A percentile compares a stretch with the other conserved stretches of the same genome.
Evolutionary conservation across 2,888 invertebrate species (phyloP).

Genomic region (Tetheella fluctuosa): DNA sequence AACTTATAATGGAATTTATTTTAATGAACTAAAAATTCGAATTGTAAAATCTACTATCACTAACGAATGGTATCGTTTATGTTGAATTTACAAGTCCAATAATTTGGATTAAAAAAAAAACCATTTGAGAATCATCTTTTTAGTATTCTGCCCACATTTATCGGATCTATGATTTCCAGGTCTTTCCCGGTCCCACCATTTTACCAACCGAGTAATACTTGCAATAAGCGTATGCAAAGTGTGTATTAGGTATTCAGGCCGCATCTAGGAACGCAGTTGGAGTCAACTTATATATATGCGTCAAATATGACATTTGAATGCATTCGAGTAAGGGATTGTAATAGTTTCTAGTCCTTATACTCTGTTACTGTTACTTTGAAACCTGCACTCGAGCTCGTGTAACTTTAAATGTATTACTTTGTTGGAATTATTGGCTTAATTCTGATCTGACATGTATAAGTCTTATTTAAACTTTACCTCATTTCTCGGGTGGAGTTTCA

Average conservation of each 20-base stretch:
- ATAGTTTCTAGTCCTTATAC: slow-evolving; percentile 22
- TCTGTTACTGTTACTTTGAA: slow-evolving; percentile 23
- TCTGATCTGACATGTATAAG: background rate
- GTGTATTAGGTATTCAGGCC: slow-evolving; percentile 44
- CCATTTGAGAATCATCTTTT: background rate
- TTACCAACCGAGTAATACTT: slow-evolving; percentile 10
- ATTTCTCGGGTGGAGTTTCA: background rate
- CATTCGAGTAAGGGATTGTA: slow-evolving; percentile 21
- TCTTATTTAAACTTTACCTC: background rate
- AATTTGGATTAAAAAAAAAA: background rate
- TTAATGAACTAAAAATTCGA: background rate
- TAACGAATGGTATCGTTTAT: background rate
- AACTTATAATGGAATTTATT: background rate
- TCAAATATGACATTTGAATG: slow-evolving; percentile 34
- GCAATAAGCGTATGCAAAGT: slow-evolving; percentile 54
- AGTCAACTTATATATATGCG: slow-evolving; percentile 10
- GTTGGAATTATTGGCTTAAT: slow-evolving; percentile 1
- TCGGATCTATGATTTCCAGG: slow-evolving; percentile 7
- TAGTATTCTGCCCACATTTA: background rate
- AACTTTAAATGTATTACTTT: slow-evolving; percentile 4
- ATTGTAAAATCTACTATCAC: too few relatives aligned
- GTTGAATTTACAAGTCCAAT: background rate
- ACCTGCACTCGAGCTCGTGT: slow-evolving; percentile 4
- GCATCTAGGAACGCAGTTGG: slow-evolving; percentile 16
- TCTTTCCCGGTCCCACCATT: slow-evolving; percentile 6